Evolutionary conservation across 2,888 invertebrate genomes (phyloP).

Genomic region (Ochropleura leucogaster): DNA sequence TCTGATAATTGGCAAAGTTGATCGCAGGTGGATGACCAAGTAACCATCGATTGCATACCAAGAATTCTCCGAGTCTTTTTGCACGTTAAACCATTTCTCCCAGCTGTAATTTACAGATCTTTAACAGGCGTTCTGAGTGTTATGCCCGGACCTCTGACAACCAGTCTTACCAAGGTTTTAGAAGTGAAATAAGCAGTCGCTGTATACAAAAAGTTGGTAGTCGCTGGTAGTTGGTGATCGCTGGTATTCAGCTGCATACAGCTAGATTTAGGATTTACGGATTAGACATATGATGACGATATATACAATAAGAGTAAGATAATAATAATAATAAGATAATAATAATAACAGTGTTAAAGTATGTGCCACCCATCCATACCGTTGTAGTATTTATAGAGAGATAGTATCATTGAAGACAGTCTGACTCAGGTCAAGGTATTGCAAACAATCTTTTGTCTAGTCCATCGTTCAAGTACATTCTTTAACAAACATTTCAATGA

Average conservation of each 20-base stretch:
- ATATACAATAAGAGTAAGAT: too few species aligned
- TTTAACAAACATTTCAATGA: slow-evolving; percentile 4
- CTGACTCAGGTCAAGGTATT: slow-evolving; percentile 9
- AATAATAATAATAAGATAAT: too few species aligned
- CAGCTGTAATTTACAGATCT: neutral
- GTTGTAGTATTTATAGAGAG: neutral
- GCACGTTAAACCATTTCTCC: too few species aligned
- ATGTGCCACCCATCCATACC: neutral
- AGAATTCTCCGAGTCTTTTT: too few species aligned
- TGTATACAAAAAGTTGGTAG: neutral
- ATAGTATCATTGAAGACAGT: too few species aligned
- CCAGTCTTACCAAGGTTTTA: neutral
- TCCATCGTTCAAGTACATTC: slow-evolving; percentile 14
- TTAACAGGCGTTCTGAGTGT: neutral
- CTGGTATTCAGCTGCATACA: neutral
- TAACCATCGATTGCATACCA: neutral
- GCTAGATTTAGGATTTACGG: too few species aligned
- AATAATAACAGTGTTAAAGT: neutral
- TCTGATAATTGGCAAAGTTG: neutral
- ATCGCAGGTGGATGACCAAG: neutral
- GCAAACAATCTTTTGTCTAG: slow-evolving; percentile 16
- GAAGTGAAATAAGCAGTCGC: neutral
- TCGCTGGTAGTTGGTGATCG: too few species aligned
- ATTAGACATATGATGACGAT: neutral
- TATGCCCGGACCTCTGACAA: neutral